Percentiles rank a stretch among this genome's conserved stretches.
phyloP scores from a whole-genome alignment of 2,113 vertebrate genomes.

The Silurus glanis region DNA sequence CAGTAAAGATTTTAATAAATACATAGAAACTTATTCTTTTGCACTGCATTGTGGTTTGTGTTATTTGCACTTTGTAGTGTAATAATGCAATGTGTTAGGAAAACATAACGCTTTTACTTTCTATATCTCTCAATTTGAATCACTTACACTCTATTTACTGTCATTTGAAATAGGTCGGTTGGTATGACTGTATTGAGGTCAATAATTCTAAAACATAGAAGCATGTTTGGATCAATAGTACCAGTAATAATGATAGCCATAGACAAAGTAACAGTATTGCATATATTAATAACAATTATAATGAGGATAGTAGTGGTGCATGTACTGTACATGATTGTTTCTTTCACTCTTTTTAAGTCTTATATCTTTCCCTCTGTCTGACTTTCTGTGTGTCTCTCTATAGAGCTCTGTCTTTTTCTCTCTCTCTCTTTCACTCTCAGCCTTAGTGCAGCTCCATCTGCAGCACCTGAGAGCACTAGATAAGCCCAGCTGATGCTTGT shows the following conservation, averaged over 20 bases:
- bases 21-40: conserved; percentile 13
- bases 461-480: conserved; percentile 68
- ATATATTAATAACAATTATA: background rate
- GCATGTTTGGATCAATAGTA: too few relatives aligned
- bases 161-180: background rate
- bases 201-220: background rate
- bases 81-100: background rate
- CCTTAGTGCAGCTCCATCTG: conserved; percentile 47
- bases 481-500: conserved; percentile 72
- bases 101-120: conserved; percentile 20
- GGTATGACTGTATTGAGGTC: background rate
- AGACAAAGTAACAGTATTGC: background rate
- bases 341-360: background rate
- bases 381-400: conserved; percentile 2
- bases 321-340: background rate
- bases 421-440: background rate
- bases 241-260: background rate
- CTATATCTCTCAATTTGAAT: background rate
- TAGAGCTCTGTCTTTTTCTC: background rate
- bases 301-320: background rate
- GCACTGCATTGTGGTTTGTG: background rate
- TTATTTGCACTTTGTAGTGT: background rate
- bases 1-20: conserved; percentile 32
- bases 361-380: conserved; percentile 4
- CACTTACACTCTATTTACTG: background rate